Evolutionary conservation across 2,113 vertebrate genomes (phyloP).

Genomic region (Petaurus breviceps): DNA sequence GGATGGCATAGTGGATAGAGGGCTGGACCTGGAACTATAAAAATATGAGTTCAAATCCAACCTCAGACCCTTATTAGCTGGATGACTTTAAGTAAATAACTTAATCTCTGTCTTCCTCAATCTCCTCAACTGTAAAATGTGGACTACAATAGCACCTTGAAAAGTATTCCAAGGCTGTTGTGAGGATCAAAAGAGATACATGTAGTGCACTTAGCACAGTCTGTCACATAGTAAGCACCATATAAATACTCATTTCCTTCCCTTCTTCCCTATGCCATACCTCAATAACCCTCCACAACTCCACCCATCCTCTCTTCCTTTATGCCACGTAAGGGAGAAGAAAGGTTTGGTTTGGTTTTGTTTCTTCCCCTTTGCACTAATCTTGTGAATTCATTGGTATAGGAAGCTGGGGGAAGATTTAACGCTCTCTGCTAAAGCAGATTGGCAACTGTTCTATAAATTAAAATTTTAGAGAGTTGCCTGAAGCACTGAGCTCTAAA

Average conservation of each 20-base stretch:
- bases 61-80: background rate
- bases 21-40: background rate
- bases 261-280: background rate
- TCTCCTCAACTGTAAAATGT: background rate
- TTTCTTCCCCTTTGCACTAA: too few relatives aligned
- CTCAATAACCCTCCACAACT: background rate
- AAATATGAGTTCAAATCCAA: background rate
- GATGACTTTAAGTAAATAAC: background rate
- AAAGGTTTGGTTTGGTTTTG: too few relatives aligned
- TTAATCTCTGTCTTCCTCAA: background rate
- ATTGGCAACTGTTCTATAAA: background rate
- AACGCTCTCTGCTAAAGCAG: background rate
- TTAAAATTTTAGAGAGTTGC: background rate
- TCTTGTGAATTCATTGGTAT: background rate
- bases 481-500: background rate
- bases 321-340: background rate
- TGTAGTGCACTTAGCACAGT: background rate
- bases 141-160: background rate
- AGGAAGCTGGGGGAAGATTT: background rate
- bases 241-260: background rate
- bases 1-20: background rate
- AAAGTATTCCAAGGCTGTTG: background rate
- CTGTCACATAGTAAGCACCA: background rate
- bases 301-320: background rate
- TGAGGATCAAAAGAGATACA: background rate